Conservation (phyloP, 2,113 vertebrate genomes). For the Clupea harengus region DNA sequence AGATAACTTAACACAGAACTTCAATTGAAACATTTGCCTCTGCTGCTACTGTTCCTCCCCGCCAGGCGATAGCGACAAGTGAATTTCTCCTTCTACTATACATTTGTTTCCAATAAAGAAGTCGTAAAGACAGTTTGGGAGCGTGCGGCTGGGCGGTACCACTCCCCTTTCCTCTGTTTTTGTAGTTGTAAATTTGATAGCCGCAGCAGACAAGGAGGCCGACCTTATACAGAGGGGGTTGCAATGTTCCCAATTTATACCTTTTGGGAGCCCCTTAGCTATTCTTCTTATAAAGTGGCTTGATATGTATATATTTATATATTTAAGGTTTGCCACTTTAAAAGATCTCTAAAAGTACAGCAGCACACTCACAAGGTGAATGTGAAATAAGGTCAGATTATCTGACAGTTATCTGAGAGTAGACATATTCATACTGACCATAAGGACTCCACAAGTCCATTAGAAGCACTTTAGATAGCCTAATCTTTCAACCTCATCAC, state of each 20-base stretch:
- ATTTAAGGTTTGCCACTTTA: neutral
- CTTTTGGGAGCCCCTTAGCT: constrained; percentile 22
- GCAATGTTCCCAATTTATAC: constrained; percentile 32
- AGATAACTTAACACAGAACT: constrained; percentile 8
- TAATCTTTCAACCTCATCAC: neutral
- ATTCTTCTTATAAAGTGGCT: neutral
- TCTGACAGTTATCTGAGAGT: no score
- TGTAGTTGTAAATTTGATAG: constrained; percentile 44
- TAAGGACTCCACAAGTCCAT: neutral
- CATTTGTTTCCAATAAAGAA: constrained; percentile 44
- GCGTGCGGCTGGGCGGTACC: constrained; percentile 19
- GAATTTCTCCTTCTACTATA: constrained; percentile 22
- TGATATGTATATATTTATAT: neutral
- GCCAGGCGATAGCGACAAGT: constrained; percentile 12
- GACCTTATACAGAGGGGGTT: constrained; percentile 23
- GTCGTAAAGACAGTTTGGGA: constrained; percentile 29
- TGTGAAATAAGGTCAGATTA: no score
- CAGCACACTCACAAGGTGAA: neutral
- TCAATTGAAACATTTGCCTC: constrained; percentile 8
- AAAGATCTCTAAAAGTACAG: neutral
- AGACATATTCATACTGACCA: neutral
- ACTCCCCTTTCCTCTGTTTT: constrained; percentile 53
- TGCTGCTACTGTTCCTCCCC: constrained; percentile 13
- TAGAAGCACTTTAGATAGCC: neutral
- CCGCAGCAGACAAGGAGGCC: constrained; percentile 25